These are phyloP conservation scores for Zaprionus lachaisei DNA, from an alignment of 1,140 invertebrate genomes.

Conservation along the genomic window DNA sequence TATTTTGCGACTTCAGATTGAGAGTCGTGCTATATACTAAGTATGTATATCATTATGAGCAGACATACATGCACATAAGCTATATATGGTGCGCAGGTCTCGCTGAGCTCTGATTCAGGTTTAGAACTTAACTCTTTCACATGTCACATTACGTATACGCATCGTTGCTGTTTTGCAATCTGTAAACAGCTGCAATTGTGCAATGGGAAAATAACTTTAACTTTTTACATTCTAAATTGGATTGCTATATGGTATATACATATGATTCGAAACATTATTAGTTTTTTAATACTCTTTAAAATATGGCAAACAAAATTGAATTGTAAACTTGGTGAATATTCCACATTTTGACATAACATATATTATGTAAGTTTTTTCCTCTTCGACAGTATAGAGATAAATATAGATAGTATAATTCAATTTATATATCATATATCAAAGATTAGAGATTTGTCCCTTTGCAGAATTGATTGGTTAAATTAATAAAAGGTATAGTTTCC, in stretches of 20 bases:
- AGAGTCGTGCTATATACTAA: background rate
- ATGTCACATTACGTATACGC: conserved; percentile 5
- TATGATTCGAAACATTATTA: too few species aligned
- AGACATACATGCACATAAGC: background rate
- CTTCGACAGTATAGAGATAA: too few species aligned
- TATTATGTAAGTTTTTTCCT: too few species aligned
- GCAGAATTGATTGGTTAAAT: too few species aligned
- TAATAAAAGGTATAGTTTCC: too few species aligned
- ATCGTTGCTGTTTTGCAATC: background rate
- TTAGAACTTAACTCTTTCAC: background rate
- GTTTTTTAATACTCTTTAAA: background rate
- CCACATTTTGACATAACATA: too few species aligned
- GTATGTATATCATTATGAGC: background rate
- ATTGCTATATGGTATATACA: background rate
- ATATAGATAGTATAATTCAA: too few species aligned
- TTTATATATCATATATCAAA: too few species aligned
- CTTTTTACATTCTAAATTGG: background rate
- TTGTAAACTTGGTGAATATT: too few species aligned
- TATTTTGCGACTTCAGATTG: background rate
- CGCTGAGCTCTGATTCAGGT: background rate
- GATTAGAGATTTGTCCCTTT: too few species aligned
- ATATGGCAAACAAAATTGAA: too few species aligned
- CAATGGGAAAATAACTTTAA: background rate
- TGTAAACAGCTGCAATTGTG: background rate
- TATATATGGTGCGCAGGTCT: background rate